Base-by-base conservation (phyloP, 2,888 invertebrate species). In the Lomographa bimaculata region DNA sequence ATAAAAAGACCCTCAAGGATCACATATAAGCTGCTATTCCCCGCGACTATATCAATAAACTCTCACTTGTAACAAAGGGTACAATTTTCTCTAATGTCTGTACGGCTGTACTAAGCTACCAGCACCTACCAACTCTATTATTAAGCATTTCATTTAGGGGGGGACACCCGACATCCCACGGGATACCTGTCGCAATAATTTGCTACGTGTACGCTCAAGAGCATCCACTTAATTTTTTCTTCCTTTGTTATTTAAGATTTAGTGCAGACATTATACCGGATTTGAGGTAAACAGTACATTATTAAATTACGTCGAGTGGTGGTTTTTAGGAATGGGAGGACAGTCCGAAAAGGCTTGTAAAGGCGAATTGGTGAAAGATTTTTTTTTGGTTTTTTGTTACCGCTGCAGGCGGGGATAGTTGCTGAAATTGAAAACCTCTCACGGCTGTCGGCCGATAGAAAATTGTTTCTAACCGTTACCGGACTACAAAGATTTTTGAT, bases 131-230 rank as follows among this genome's bases (percentile, higher is more conserved):
- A 48, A 57, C 65, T 71, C 72, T 75, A 79, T 84, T 84, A 84
- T 83, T 81, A 82, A 77, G 77, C 69, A 79, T 78, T 82, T 85
- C 81, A 83, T 83, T 84, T 80, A 82, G 79, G 73, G 36, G 74
- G 70, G 71, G 71, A 71, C 67, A 61, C 64, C 67, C 63, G 60
- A 46, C 25, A 57, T 79, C 87, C 76, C 85, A 10, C 19, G 78
- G 69, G 87, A 71, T 79, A 79, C 79, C 84, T 86, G 86, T 87
- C 86, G 64, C 68, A 65, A 77, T 84, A 77, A 86, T 84, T 82
- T 70, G 71, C 70, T 64, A 74, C 73, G 69, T 70, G 69, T 68
- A 70, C 60, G 35, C 39, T 45, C 39, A 54, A 57, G 55, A 55
- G 52, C 50, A 58, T 50, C 61, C 54, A 64, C 61, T 64, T 70